phyloP scores from a whole-genome alignment of 2,888 invertebrate genomes.

The Venustoraphidia nigricollis region DNA sequence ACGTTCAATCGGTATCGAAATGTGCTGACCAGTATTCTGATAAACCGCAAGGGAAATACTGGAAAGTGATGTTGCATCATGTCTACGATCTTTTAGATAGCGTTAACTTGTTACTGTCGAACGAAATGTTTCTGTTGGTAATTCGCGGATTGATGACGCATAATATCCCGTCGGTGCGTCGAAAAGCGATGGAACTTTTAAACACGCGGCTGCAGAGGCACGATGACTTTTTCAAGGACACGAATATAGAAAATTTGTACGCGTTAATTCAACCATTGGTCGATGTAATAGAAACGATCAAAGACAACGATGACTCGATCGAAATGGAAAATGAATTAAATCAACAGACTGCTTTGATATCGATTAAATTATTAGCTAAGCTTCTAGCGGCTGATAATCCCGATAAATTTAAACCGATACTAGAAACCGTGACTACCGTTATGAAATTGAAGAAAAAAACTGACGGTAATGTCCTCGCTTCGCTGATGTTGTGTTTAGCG shows the following conservation, averaged over 20 bases:
- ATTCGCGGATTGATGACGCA: constrained; percentile 58
- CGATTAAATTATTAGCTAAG: constrained; percentile 68
- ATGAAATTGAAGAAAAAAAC: constrained; percentile 33
- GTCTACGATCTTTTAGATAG: constrained; percentile 68
- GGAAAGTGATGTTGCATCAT: constrained; percentile 67
- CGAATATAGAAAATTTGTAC: constrained; percentile 32
- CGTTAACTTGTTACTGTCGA: constrained; percentile 62
- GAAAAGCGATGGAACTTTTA: constrained; percentile 72
- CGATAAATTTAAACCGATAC: constrained; percentile 50
- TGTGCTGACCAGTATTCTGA: constrained; percentile 43
- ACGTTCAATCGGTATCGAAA: constrained; percentile 48
- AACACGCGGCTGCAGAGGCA: constrained; percentile 64
- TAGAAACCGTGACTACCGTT: constrained; percentile 50
- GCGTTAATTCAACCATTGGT: constrained; percentile 44
- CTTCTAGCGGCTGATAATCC: constrained; percentile 50
- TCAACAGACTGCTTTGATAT: constrained; percentile 69
- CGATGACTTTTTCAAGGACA: constrained; percentile 36
- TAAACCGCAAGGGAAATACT: constrained; percentile 50
- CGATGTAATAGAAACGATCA: constrained; percentile 38
- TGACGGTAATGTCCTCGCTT: constrained; percentile 50
- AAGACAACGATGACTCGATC: constrained; percentile 25
- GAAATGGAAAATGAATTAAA: constrained; percentile 48
- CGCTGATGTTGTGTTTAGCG: constrained; percentile 59
- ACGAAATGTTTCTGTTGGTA: constrained; percentile 64
- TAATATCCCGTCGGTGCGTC: constrained; percentile 51